These are phyloP conservation scores for Orestias chungarensis DNA, from an alignment of 2,797 vertebrate genomes.

Conservation along the genomic window DNA sequence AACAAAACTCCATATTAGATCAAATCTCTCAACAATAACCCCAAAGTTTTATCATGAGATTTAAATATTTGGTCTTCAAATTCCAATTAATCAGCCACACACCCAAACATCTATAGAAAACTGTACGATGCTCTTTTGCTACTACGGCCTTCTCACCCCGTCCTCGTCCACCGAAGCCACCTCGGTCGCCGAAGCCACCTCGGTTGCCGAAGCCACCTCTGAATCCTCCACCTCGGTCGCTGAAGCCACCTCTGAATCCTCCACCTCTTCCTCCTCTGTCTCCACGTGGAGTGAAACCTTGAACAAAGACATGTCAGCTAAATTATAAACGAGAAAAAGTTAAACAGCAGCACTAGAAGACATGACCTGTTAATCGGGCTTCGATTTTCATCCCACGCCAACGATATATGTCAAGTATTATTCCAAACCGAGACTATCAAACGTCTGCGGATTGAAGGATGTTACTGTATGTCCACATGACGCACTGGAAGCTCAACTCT, in stretches of 20 bases:
- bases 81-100: neutral
- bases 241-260: conserved; percentile 40
- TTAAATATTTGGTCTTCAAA: neutral
- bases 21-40: neutral
- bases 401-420: too few species aligned
- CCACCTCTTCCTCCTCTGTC: conserved; percentile 47
- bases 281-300: conserved; percentile 70
- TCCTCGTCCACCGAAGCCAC: conserved; percentile 36
- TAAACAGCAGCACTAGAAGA: neutral
- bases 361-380: too few species aligned
- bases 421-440: too few species aligned
- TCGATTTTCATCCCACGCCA: too few species aligned
- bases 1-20: neutral
- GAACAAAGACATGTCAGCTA: neutral
- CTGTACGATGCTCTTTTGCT: neutral
- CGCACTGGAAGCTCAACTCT: too few species aligned
- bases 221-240: conserved; percentile 33
- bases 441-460: too few species aligned
- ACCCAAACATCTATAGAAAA: neutral
- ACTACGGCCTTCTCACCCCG: conserved; percentile 16
- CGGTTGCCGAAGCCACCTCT: too few species aligned
- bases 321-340: neutral
- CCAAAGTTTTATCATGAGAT: neutral
- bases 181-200: conserved; percentile 23
- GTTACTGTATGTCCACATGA: too few species aligned